These are phyloP conservation scores for Gadopsis bispinosus DNA, from an alignment of 2,797 vertebrate species.

Conservation along the genomic window DNA sequence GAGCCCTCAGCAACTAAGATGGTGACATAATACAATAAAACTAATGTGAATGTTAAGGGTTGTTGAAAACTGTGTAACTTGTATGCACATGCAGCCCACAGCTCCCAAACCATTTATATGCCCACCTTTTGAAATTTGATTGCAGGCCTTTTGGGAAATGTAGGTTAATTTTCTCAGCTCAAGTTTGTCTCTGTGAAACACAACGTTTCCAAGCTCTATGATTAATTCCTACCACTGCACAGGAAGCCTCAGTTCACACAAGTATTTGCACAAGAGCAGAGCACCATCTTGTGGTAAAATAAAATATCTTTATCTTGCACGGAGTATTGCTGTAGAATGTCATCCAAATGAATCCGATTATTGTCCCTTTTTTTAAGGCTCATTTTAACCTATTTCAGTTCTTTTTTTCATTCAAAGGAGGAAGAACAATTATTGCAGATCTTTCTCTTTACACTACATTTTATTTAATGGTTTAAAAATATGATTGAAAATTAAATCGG, in stretches of 20 bases:
- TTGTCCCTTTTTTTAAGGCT: neutral
- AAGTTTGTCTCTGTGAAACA: neutral
- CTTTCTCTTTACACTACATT: constrained; percentile 17
- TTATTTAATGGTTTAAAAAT: constrained; percentile 80
- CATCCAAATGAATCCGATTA: neutral
- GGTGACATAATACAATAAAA: neutral
- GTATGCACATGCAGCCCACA: neutral
- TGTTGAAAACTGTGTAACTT: neutral
- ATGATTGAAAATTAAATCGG: constrained; percentile 67
- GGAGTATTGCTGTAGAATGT: neutral
- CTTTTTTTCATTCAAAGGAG: neutral
- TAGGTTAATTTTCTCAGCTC: neutral
- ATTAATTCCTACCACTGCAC: neutral
- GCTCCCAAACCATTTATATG: neutral
- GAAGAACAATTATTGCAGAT: neutral
- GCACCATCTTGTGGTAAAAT: constrained; percentile 72
- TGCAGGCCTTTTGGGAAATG: neutral
- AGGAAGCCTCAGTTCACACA: neutral
- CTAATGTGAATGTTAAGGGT: neutral
- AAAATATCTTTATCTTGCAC: neutral
- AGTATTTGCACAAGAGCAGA: constrained; percentile 17
- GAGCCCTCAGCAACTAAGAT: no score
- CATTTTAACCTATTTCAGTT: neutral
- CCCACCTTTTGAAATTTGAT: neutral
- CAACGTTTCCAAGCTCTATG: neutral